Evolutionary conservation across 2,888 invertebrate genomes (phyloP), one percentile per base, ranked within the genome.

Genomic region (Pterobdella sp.): DNA sequence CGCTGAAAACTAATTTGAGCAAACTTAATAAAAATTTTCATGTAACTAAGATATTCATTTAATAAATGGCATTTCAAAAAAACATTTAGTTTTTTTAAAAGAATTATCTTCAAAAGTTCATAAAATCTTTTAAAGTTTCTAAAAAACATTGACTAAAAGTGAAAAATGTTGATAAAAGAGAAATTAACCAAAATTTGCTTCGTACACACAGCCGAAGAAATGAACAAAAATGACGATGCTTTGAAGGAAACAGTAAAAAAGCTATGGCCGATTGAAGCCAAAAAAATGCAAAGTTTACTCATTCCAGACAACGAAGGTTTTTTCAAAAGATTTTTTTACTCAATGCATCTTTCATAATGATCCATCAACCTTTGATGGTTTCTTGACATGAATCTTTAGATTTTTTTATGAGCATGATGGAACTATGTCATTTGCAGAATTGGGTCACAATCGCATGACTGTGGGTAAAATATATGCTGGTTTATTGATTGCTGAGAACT

Each of bases 401-500:
- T 67, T 67, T 14, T 64, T 31, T 64, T 64, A 64, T 64, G 31
- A 1, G 26, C n/a, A 31, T 49, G 10, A 49, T 29, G 26, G 7
- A 68, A 26, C 35, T 68, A 10, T 42, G 3, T 18, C 29, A n/a
- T 31, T 34, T 2, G 26, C 60, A 56, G 83, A 83, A 76, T 73
- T 83, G 64, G 80, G 79, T 72, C 79, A 92, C 80, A 90, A 91
- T 77, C 94, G 93, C 86, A 86, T 98, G 84, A 95, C 96, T 60
- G 96, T 98, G 78, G 98, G 98, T 81, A 99, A 99, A 87, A 92
- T 99, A 82, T 98, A 98, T 85, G 95, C 92, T 76, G 94, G 94
- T 77, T 88, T 96, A 77, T 88, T 99, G 78, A 94, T 99, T 81
- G 87, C 94, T 81, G 98, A 98, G 85, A 97, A 95, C 86, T 98